Evolutionary conservation across 1,140 invertebrate species (phyloP).

Genomic region (Lasaia peninsularis): DNA sequence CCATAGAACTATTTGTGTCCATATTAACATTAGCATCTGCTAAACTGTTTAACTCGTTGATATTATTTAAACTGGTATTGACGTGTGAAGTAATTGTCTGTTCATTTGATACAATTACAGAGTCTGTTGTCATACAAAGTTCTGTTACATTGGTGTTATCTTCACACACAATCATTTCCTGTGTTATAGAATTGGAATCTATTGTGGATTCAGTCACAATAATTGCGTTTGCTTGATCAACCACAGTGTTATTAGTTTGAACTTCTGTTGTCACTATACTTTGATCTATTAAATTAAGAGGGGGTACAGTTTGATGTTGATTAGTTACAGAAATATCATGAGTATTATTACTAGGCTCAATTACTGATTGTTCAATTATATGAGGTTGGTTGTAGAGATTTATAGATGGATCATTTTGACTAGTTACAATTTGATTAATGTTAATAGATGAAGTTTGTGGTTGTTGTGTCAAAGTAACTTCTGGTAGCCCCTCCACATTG

Average conservation of each 20-base stretch:
- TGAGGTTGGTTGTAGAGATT: conserved; percentile 6
- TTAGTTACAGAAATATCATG: neutral
- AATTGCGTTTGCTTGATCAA: neutral
- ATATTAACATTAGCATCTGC: neutral
- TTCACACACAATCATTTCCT: neutral
- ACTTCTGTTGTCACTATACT: neutral
- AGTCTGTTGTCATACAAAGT: neutral
- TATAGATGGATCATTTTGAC: neutral
- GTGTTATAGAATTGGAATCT: neutral
- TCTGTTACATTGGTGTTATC: neutral
- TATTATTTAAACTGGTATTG: neutral
- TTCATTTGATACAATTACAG: conserved; percentile 4
- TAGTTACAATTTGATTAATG: conserved; percentile 2
- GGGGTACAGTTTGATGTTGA: neutral
- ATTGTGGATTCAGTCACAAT: neutral
- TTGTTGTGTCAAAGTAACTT: conserved; percentile 21
- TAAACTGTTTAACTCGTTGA: neutral
- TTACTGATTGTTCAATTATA: neutral
- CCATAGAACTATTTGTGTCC: neutral
- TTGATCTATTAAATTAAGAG: neutral
- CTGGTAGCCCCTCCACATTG: conserved; percentile 24
- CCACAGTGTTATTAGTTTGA: neutral
- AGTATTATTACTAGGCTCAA: neutral
- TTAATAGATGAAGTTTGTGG: conserved; percentile 3
- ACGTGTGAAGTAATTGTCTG: neutral